Conservation (phyloP, 1,140 invertebrate genomes). For the Brachionus paranguensis region DNA sequence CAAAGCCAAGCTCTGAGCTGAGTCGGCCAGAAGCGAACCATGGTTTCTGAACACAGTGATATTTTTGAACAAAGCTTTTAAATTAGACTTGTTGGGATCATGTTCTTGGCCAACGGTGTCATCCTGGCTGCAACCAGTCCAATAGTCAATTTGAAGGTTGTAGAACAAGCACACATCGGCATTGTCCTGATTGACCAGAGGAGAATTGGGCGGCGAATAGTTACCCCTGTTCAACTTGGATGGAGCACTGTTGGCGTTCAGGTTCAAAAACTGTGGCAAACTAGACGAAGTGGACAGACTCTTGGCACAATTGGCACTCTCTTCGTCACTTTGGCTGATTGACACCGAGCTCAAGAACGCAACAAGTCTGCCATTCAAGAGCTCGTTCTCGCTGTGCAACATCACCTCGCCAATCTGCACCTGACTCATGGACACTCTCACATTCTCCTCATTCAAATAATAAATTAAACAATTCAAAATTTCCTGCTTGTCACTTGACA, state of each 20-base stretch:
- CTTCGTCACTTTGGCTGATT: not conserved
- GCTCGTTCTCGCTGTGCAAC: conserved; percentile 3
- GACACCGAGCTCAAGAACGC: not conserved
- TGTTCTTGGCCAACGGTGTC: not conserved
- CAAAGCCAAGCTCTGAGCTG: not conserved
- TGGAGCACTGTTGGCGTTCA: not conserved
- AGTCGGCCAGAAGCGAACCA: not conserved
- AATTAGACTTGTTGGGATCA: not conserved
- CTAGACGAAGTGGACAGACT: not conserved
- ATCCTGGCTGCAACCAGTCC: not conserved
- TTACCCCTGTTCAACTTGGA: not conserved
- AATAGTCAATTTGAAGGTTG: conserved; percentile 17
- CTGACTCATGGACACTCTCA: not conserved
- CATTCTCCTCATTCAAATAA: not conserved
- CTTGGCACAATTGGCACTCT: not conserved
- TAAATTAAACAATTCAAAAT: not conserved
- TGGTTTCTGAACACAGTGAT: not conserved
- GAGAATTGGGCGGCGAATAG: not conserved
- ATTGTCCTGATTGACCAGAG: not conserved
- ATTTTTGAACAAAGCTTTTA: conserved; percentile 19
- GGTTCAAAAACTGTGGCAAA: conserved; percentile 10
- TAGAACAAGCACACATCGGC: not conserved
- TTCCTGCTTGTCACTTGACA: not conserved
- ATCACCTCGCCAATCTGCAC: conserved; percentile 3
- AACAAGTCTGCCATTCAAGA: not conserved